Base-by-base conservation (phyloP, 2,888 invertebrate genomes). In the Lapara coniferarum region DNA sequence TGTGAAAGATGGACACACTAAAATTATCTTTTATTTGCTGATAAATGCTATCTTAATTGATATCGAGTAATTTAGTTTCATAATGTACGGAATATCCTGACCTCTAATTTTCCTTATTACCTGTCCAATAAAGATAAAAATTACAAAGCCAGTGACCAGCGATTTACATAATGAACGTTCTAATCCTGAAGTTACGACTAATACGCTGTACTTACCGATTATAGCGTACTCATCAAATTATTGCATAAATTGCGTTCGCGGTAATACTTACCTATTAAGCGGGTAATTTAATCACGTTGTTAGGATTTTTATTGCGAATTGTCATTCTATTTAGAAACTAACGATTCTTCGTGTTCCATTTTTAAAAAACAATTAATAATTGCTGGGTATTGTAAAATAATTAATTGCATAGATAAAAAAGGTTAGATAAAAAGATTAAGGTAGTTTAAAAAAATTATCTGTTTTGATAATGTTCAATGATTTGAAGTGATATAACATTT, bases 151-250 rank as follows among this genome's bases (percentile, higher is more conserved):
- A 44, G 46, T 12, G 46, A 56, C 49, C 51, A 69, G n/a, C 37
- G 46, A 55, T 66, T 55, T 75, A 74, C 77, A 76, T 81, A 78
- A 78, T 77, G 52, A 71, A 68, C 66, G 66, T 66, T 72, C 70
- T 78, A 78, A 77, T 77, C 69, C 73, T 69, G 44, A 66, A 59
- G 78, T 74, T 76, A 79, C 70, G 67, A 67, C 71, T 77, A 76
- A 75, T 77, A 73, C 69, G 13, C 52, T 58, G 53, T 37, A 37
- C 19, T 67, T 16, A 53, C 67, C 53, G 5, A 44, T 14, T 30
- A 16, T 37, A 30, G 52, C 52, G 12, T 37, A 19, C 53, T 19
- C 56, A 46, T 63, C 16, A 53, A 67, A 44, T 44, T 37, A 67
- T 53, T 53, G 37, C 13, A n/a, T 67, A 37, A 10, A 14, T 25